Percentiles rank a stretch among this genome's conserved stretches.
Evolutionary conservation across 1,140 invertebrate species (phyloP).

Genomic region (Drosophila sp.): DNA sequence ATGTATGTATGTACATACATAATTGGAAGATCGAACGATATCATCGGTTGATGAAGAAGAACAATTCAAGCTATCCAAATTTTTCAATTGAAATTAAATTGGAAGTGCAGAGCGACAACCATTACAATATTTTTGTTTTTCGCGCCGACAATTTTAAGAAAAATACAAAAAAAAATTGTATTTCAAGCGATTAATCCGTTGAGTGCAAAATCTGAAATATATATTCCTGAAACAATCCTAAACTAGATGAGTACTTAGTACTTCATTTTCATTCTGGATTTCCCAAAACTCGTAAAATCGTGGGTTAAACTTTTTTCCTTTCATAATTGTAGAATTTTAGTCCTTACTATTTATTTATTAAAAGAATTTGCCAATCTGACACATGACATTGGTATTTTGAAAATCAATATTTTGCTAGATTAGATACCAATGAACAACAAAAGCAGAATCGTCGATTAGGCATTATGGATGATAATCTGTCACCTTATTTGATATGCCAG

Average conservation of each 20-base stretch:
- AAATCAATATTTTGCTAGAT: background rate
- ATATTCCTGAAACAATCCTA: too few relatives aligned
- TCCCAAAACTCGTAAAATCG: too few relatives aligned
- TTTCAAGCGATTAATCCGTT: too few relatives aligned
- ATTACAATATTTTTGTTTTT: background rate
- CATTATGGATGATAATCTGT: background rate
- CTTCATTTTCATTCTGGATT: too few relatives aligned
- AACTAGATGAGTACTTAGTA: too few relatives aligned
- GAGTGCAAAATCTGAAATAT: too few relatives aligned
- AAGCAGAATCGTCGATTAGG: background rate
- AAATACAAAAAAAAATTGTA: too few relatives aligned
- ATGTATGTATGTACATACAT: background rate
- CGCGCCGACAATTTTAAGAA: too few relatives aligned
- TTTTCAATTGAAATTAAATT: background rate
- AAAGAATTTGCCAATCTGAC: background rate
- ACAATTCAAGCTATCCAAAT: background rate
- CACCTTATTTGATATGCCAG: conserved; percentile 1
- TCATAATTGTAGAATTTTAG: too few relatives aligned
- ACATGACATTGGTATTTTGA: background rate
- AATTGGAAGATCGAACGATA: conserved; percentile 5
- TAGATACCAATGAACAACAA: background rate
- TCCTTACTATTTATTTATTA: too few relatives aligned
- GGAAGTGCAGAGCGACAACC: background rate
- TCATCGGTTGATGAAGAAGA: background rate
- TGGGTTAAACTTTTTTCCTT: too few relatives aligned